These are phyloP conservation scores for Vulpes ferrilata DNA, from an alignment of 2,113 vertebrate species.

Conservation along the genomic window DNA sequence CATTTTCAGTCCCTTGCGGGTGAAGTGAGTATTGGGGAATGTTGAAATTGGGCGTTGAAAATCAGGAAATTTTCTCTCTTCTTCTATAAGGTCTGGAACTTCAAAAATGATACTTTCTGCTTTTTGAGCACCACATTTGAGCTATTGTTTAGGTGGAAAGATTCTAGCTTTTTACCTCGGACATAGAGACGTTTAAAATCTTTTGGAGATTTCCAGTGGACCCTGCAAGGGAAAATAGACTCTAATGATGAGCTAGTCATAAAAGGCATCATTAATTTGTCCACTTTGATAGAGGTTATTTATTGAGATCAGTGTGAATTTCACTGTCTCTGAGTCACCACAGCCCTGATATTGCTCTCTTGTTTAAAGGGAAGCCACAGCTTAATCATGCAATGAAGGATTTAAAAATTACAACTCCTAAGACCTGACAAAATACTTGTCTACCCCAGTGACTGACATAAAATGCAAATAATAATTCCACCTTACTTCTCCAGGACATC, in stretches of 20 bases:
- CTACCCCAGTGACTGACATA: neutral
- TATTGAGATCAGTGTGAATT: slow-evolving; percentile 59
- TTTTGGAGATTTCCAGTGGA: neutral
- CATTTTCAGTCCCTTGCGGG: neutral
- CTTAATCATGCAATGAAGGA: slow-evolving; percentile 1
- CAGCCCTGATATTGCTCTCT: neutral
- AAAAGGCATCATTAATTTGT: slow-evolving; percentile 78
- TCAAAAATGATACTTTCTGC: neutral
- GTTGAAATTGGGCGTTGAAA: neutral
- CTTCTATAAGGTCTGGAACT: neutral
- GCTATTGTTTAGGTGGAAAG: slow-evolving; percentile 48
- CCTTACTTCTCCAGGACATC: neutral
- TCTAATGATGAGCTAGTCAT: slow-evolving; percentile 58
- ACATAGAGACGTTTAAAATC: slow-evolving; percentile 26
- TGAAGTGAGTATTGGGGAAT: neutral
- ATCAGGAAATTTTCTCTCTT: neutral
- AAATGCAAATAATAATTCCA: slow-evolving; percentile 69
- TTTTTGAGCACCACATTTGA: neutral
- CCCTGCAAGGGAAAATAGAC: slow-evolving; percentile 18
- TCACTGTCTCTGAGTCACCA: neutral
- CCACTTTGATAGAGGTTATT: slow-evolving; percentile 67
- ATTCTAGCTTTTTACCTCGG: slow-evolving; percentile 29
- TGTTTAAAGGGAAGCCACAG: slow-evolving; percentile 14
- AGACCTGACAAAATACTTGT: slow-evolving; percentile 60
- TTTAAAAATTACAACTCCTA: slow-evolving; percentile 50